Conservation (phyloP, 2,113 vertebrate genomes). For the Burhinus oedicnemus region DNA sequence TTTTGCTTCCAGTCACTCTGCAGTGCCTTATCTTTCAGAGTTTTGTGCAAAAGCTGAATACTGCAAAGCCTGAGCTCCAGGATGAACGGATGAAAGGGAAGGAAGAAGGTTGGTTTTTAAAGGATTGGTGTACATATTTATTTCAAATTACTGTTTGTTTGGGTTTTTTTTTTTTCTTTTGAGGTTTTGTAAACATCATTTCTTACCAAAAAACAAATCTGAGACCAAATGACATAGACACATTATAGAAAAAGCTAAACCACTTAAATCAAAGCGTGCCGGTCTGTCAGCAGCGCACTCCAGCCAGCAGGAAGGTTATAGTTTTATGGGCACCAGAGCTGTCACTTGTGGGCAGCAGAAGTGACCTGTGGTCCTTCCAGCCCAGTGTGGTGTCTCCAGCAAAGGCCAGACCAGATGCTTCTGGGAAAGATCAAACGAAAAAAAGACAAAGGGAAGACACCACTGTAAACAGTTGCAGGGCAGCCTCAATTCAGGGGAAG, state of each 20-base stretch:
- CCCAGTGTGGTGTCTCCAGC: constrained; percentile 42
- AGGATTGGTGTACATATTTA: neutral
- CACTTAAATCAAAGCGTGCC: neutral
- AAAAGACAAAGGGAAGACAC: constrained; percentile 53
- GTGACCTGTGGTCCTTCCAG: constrained; percentile 48
- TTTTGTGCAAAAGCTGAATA: neutral
- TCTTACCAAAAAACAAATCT: neutral
- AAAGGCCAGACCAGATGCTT: constrained; percentile 57
- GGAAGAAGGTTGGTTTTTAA: neutral
- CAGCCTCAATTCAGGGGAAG: constrained; percentile 23
- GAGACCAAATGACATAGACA: neutral
- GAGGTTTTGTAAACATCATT: neutral
- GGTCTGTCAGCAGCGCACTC: neutral
- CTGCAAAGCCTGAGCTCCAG: neutral
- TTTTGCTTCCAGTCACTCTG: neutral
- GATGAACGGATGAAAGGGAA: neutral
- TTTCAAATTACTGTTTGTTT: neutral
- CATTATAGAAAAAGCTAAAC: neutral
- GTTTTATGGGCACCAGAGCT: constrained; percentile 45
- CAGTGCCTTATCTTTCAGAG: neutral
- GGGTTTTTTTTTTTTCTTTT: neutral
- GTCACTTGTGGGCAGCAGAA: constrained; percentile 46
- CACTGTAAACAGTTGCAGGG: constrained; percentile 51
- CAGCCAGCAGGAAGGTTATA: constrained; percentile 1
- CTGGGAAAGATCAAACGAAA: constrained; percentile 56